A percentile compares a stretch with the other conserved stretches of the same genome.
Evolutionary conservation across 2,888 invertebrate species (phyloP).

Genomic region (Petrolisthes manimaculis): DNA sequence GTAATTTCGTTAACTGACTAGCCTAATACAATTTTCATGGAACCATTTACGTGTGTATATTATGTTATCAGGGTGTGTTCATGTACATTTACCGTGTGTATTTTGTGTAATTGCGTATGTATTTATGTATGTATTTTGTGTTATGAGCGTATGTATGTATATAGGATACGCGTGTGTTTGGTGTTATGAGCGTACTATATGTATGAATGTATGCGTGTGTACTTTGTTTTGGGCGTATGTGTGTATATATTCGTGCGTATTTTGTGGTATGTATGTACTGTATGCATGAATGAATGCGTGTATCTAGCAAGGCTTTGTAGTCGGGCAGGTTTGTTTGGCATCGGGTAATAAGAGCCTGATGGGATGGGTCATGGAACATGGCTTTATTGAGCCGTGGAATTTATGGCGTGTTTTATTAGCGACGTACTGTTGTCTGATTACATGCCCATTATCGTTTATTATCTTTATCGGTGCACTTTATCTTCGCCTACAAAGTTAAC

Average conservation of each 20-base stretch:
- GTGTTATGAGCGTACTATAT: not conserved
- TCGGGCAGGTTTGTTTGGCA: too few species aligned
- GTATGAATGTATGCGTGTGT: not conserved
- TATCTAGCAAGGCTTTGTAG: not conserved
- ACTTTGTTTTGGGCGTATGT: not conserved
- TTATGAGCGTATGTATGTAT: not conserved
- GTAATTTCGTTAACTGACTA: not conserved
- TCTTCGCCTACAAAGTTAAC: too few species aligned
- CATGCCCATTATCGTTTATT: too few species aligned
- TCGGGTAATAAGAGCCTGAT: too few species aligned
- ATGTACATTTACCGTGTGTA: not conserved
- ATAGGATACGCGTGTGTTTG: not conserved
- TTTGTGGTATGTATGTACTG: not conserved
- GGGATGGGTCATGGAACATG: too few species aligned
- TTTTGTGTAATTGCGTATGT: not conserved
- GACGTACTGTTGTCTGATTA: too few species aligned
- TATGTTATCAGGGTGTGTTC: not conserved
- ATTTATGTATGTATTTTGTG: not conserved
- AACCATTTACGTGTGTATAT: not conserved
- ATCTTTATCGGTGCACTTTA: too few species aligned
- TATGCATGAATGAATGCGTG: not conserved
- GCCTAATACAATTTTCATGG: not conserved
- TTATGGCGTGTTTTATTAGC: too few species aligned
- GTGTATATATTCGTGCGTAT: not conserved
- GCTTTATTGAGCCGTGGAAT: too few species aligned